Evolutionary conservation across 1,140 invertebrate genomes (phyloP), one percentile per base, ranked within the genome.

Genomic region (Trichonephila clavata): DNA sequence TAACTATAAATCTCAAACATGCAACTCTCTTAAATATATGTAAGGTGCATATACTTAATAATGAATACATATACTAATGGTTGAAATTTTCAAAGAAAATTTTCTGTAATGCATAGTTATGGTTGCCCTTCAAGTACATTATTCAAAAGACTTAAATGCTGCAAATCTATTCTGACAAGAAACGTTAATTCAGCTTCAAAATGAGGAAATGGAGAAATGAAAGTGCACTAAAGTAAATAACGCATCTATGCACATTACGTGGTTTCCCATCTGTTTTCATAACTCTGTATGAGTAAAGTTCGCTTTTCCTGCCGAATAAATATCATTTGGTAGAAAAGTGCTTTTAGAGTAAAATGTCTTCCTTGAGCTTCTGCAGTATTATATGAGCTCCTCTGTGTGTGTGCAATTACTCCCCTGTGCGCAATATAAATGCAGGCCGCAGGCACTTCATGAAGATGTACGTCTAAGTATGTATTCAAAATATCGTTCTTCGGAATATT

Each of bases 301-400:
- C 71, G 18, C 71, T 39, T 77, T 77, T 77, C 71, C 71, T 77
- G 14, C 71, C 27, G 83, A 59, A 84, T 84, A 84, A 84, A 84
- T 84, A 84, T 84, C 83, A 84, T 84, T 84, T 59, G 21, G 83
- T 59, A 84, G 83, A 27, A 60, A 84, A 84, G 50, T 84, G 43
- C 83, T 60, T 84, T 77, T 84, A 84, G 21, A 59, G 57, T 84
- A 84, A 84, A 84, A 84, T 60, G 32, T 84, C 43, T 84, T 60
- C 83, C 13, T 14, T 27, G 18, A 21, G 57, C 83, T 24, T 16
- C 43, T 60, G 8, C 57, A 14, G 83, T 60, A 50, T 84, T 50
- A 84, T 84, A 84, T 59, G 57, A 84, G 50, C 24, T 60, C 43
- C 43, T n/a, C 39, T 60, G 43, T 50, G 50, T 59, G 43, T 60